Base-by-base conservation (phyloP, 2,888 invertebrate species). In the Acanthosoma haemorrhoidale region DNA sequence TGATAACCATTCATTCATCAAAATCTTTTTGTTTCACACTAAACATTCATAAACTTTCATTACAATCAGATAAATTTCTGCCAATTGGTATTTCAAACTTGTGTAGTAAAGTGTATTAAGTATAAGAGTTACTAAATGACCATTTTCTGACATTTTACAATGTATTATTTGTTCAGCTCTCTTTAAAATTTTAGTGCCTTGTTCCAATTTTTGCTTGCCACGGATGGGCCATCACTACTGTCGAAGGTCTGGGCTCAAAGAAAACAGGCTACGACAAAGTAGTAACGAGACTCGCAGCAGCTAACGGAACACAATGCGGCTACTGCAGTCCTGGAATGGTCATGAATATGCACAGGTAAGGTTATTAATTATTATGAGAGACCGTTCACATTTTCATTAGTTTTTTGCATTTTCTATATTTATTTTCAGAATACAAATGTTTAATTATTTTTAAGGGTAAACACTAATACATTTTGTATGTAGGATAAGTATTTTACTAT, bases 261-360 rank as follows among this genome's bases (percentile, higher is more conserved):
- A 82, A 81, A 36, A 80, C 79, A 3, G 89, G 89, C 4, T 89
- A 89, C 76, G 88, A 91, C 76, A 83, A 85, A n/a, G 85, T 91
- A 59, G 89, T 89, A 77, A 81, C 79, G 57, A 80, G 85, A 3
- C 79, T 90, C 66, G 87, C 87, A 2, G 82, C 84, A 59, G 84
- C 87, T 77, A 86, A 88, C 77, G 90, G 88, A 1, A 87, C 87
- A 0, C 89, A 90, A 77, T 90, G 90, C 77, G 90, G 90, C 3
- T 89, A 82, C 78, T 92, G 91, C 76, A 87, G 88, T 16, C 88
- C 91, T 1, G 91, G 89, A n/a, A 88, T 90, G 85, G 83, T 91
- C 66, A 89, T 89, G 88, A 88, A 84, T 75, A 89, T 90, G 88
- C 86, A 86, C 79, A 85, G 86, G 87, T 87, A 78, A 76, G 16